Base-by-base conservation (phyloP, 1,140 invertebrate species). In the Neoseiulus cucumeris region DNA sequence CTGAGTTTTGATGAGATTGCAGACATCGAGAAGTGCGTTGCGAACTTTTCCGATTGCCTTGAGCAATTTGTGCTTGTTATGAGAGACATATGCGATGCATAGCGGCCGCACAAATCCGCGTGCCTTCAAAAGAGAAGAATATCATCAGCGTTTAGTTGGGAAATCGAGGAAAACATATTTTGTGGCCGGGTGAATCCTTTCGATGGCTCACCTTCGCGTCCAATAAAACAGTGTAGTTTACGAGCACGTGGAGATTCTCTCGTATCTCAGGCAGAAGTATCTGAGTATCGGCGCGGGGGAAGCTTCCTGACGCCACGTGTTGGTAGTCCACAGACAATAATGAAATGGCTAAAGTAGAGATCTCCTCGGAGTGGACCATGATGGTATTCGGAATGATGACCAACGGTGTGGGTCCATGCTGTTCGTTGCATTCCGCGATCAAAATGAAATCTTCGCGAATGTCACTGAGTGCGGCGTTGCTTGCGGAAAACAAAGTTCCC, bases 201-300 rank as follows among this genome's bases (percentile, higher is more conserved):
- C n/a, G n/a, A n/a, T n/a, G n/a, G n/a, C n/a, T 20, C 33, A 59
- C 51, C 51, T 59, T 59, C 25, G 51, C 51, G 51, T 59, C 51
- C 33, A 59, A 33, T 1, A 59, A 9, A 12, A 59, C 51, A 12
- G 51, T 59, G 22, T 59, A 59, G 22, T 59, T 59, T 17, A 59
- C 51, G 51, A 59, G 33, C 22, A 59, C 51, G 22, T 59, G 51
- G 14, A 59, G 25, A 25, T 59, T 59, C 14, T 59, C 51, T 9
- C 51, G 51, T 29, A 59, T 59, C 9, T 59, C 51, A 1, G 51
- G 51, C 14, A 59, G 51, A 1, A 59, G 51, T 1, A 59, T 25
- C 51, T 59, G 51, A 2, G 51, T 59, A 25, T 59, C 51, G 6
- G 25, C 51, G 14, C 51, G 51, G 5, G 51, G 51, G 33, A 59